Evolutionary conservation across 2,797 vertebrate genomes (phyloP), one percentile per base, ranked within the genome.

Genomic region (Microctenopoma lineatum): DNA sequence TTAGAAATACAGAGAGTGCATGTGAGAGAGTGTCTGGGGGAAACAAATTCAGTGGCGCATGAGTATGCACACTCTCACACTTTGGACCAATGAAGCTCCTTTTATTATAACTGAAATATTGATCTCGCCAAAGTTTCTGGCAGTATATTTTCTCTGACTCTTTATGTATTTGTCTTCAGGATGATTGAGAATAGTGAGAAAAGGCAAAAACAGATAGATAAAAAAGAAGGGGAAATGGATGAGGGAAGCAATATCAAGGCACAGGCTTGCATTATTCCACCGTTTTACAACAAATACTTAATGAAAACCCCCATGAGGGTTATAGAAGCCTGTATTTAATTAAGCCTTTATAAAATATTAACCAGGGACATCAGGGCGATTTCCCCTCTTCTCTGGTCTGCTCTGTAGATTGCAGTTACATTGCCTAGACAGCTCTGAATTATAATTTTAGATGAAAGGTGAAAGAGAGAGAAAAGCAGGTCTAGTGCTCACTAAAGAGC

Each of bases 341-440:
- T 94, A 93, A 91, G 86, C 80, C 85, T 92, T 94, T 90, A 94
- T 94, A 86, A 93, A 94, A 92, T 92, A 94, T 94, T 93, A 93
- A 94, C 73, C 79, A 71, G 77, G 66, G 75, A 84, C 89, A 83
- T 86, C 77, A 70, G 83, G 88, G 85, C 70, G 82, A 88, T 90
- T 83, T 88, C 77, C 79, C 79, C 85, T 88, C 84, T 85, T 78
- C 85, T 80, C 70, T 77, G 70, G 83, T 85, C 87, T 92, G 75
- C 87, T 89, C 86, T 73, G 74, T 78, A 83, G 80, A 91, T 89
- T 87, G 88, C 71, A 81, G 79, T 87, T 87, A 79, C 75, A 75
- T 66, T 70, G 72, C 79, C 75, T 78, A 77, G 82, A 84, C 78
- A 69, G 73, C 72, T 77, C 66, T 82, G 84, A 87, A 91, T 92